These are phyloP conservation scores for Leguminivora glycinivorella DNA, from an alignment of 1,140 invertebrate species.

Conservation along the genomic window DNA sequence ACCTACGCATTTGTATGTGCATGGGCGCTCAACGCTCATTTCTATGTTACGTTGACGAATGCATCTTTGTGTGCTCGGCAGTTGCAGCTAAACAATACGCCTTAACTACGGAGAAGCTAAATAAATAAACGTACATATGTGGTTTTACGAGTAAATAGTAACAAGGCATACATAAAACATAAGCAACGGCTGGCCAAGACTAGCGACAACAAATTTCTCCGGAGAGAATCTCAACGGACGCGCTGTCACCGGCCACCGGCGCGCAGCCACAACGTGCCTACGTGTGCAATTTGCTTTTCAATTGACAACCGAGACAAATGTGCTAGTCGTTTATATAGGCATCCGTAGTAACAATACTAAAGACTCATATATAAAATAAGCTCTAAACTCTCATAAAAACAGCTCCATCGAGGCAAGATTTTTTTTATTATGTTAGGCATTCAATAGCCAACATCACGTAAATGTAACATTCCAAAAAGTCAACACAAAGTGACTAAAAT, in stretches of 20 bases:
- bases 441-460: neutral
- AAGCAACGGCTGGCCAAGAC: conserved; percentile 40
- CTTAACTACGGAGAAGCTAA: neutral
- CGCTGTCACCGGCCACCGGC: conserved; percentile 41
- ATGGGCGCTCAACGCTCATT: neutral
- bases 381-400: neutral
- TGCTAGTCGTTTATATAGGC: neutral
- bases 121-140: conserved; percentile 17
- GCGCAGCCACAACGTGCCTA: conserved; percentile 30
- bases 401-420: neutral
- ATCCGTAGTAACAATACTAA: neutral
- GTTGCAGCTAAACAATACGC: conserved; percentile 17
- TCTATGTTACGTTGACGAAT: conserved; percentile 13
- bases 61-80: neutral
- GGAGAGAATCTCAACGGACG: conserved; percentile 52
- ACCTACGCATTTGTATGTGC: conserved; percentile 10
- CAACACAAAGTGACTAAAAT: conserved; percentile 29
- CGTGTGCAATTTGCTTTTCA: conserved; percentile 29
- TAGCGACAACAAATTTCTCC: conserved; percentile 59
- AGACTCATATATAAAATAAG: neutral
- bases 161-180: conserved; percentile 64
- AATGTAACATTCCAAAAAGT: neutral
- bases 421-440: neutral
- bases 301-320: conserved; percentile 14
- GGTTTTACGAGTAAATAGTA: conserved; percentile 32